Evolutionary conservation across 2,113 vertebrate species (phyloP), one percentile per base, ranked within the genome.

Genomic region (Aphyosemion australe): DNA sequence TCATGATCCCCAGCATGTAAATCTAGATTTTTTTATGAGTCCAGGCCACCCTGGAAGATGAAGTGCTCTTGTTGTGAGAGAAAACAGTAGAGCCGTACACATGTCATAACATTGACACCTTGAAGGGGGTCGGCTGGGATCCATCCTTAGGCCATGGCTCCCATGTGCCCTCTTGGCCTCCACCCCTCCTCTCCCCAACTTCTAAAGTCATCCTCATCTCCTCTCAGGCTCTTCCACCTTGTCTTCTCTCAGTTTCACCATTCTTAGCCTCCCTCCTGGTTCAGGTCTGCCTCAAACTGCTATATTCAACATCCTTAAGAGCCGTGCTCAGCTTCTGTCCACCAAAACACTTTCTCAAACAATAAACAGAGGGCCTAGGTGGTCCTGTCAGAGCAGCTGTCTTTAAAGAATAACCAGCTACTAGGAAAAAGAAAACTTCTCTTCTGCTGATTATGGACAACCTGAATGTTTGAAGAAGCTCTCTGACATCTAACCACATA

Each of bases 61-160:
- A 93, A 92, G 90, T 93, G 90, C 88, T 90, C 88, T 89, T 95
- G 93, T 96, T 98, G 94, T 96, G 93, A 97, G 91, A 95, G 93
- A 94, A 93, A 96, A 96, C 95, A 97, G 92, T 65, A 87, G 93
- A 94, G 92, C 86, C 78, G 85, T 84, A 88, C 94, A 95, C 93
- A 94, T 95, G 95, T 93, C 94, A 92, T 91, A 94, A 93, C 90
- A 94, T 89, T 92, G 94, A 96, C 92, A 94, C 80, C 91, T 87
- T 61, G 84, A 90, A 76, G 77, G 90, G 66, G 69, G 85, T 89
- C 76, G 82, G 81, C 78, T 83, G 84, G 83, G 84, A 87, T 86
- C 85, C 83, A 74, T 84, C 87, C 83, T 84, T 76, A 52, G 79
- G 79, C 76, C 84, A 57, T 21, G 62, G 83, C 79, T 90, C 90